Conservation (phyloP, 2,797 vertebrate species). For the Eremophila alpestris region DNA sequence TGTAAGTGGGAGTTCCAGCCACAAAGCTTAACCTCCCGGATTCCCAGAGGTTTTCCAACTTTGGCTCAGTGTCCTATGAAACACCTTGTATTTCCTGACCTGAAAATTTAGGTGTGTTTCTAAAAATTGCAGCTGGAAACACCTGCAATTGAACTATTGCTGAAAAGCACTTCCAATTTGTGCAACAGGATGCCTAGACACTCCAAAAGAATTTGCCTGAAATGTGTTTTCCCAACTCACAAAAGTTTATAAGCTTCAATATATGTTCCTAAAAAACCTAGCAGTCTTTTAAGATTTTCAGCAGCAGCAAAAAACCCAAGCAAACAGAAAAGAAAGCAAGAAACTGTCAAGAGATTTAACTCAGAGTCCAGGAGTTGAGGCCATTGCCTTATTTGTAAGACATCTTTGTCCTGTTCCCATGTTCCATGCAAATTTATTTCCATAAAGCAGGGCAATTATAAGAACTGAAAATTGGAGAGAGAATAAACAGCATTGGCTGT, state of each 20-base stretch:
- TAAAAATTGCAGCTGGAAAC: background rate
- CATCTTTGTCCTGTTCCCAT: background rate
- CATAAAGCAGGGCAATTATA: background rate
- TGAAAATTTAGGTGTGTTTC: background rate
- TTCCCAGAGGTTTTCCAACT: background rate
- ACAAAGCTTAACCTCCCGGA: background rate
- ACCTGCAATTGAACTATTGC: background rate
- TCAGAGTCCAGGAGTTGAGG: background rate
- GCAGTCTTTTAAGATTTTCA: background rate
- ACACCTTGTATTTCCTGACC: background rate
- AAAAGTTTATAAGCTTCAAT: background rate
- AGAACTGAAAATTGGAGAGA: background rate
- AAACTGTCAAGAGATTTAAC: background rate
- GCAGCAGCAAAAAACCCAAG: background rate
- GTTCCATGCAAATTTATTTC: background rate
- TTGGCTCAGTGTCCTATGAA: background rate
- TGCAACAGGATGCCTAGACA: background rate
- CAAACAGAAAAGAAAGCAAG: background rate
- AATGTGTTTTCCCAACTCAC: background rate
- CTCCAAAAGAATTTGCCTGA: background rate
- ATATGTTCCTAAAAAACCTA: background rate
- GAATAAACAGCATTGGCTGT: background rate
- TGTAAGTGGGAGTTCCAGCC: background rate
- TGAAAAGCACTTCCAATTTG: background rate
- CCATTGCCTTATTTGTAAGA: background rate